These are phyloP conservation scores for Spilosoma lubricipeda DNA, from an alignment of 2,888 invertebrate species.

Conservation along the genomic window DNA sequence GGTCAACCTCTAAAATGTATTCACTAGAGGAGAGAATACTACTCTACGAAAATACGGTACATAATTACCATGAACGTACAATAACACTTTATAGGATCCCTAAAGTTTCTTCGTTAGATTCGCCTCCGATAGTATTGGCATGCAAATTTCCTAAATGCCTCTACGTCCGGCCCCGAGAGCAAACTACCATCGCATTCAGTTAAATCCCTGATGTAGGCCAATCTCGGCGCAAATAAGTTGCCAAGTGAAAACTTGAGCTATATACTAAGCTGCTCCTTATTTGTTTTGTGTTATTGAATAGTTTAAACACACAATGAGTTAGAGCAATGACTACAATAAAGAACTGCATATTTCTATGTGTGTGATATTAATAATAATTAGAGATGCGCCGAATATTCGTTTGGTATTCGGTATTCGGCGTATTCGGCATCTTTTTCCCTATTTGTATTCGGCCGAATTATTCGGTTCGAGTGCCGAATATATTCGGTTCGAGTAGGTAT, in stretches of 20 bases:
- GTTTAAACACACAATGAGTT: neutral
- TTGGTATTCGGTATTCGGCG: no score
- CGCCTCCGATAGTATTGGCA: conserved; percentile 67
- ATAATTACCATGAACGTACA: conserved; percentile 24
- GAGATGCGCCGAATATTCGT: no score
- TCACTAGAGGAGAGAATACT: neutral
- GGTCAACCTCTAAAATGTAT: neutral
- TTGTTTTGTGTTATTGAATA: conserved; percentile 3
- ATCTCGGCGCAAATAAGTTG: conserved; percentile 61
- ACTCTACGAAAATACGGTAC: neutral
- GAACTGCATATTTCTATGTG: neutral
- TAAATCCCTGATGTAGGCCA: conserved; percentile 68
- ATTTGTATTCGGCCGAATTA: no score
- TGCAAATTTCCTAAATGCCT: conserved; percentile 76
- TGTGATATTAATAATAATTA: no score
- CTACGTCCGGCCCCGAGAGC: conserved; percentile 45
- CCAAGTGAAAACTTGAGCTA: conserved; percentile 41
- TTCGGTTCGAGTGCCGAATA: no score
- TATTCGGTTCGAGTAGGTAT: no score
- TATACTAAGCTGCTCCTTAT: conserved; percentile 8
- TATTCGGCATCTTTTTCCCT: no score
- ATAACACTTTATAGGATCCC: conserved; percentile 55
- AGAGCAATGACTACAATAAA: neutral
- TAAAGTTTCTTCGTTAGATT: conserved; percentile 70
- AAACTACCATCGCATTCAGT: conserved; percentile 63